Conservation (phyloP, 2,797 vertebrate species). For the Onychomys leucogaster region DNA sequence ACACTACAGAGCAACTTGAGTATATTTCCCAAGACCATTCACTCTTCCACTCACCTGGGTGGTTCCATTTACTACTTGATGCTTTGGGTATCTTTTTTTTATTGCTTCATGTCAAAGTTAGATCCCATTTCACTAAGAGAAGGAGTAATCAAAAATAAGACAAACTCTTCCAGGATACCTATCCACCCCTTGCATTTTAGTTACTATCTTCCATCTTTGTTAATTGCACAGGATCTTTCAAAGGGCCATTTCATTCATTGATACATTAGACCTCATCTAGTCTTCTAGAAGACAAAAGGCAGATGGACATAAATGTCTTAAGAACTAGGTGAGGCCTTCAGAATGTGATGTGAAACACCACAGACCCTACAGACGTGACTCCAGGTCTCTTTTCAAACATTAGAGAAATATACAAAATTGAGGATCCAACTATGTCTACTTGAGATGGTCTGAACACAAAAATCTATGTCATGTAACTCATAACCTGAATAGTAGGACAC, state of each 20-base stretch:
- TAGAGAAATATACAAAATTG: neutral
- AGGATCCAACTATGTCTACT: neutral
- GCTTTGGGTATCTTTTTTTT: neutral
- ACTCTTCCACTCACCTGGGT: neutral
- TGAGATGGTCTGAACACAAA: neutral
- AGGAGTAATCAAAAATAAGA: constrained; percentile 4
- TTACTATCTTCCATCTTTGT: neutral
- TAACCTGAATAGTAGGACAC: neutral
- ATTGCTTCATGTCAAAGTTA: neutral
- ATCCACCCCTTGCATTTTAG: neutral
- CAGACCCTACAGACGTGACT: neutral
- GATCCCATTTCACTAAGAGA: neutral
- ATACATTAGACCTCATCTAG: neutral
- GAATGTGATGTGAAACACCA: neutral
- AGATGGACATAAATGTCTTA: neutral
- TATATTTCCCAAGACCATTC: neutral
- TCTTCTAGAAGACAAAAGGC: neutral
- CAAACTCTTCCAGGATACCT: neutral
- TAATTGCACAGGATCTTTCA: neutral
- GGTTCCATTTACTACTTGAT: neutral
- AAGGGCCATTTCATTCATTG: neutral
- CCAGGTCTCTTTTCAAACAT: neutral
- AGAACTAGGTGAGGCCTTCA: neutral
- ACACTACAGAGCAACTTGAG: neutral
- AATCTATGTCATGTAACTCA: neutral